A percentile compares a stretch with the other conserved stretches of the same genome.
Conservation (phyloP, 2,113 vertebrate species). For the Cygnus atratus region DNA sequence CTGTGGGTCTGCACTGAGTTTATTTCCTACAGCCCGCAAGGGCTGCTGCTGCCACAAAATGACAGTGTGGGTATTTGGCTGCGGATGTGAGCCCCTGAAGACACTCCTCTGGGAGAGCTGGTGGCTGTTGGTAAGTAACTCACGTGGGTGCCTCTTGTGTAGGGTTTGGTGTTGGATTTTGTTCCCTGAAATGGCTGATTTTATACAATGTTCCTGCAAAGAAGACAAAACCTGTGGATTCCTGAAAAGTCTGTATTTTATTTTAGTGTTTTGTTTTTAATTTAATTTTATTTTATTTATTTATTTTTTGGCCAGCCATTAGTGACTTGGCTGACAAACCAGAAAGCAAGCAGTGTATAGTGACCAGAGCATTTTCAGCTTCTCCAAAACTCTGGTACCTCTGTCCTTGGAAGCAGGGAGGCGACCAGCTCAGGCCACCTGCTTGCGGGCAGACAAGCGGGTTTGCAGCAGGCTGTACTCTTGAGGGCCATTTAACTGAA, state of each 20-base stretch:
- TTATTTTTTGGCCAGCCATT: background rate
- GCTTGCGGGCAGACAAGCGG: background rate
- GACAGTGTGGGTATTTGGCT: background rate
- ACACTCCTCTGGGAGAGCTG: background rate
- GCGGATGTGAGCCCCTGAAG: background rate
- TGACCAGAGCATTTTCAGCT: background rate
- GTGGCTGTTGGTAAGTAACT: slow-evolving; percentile 13
- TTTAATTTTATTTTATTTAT: background rate
- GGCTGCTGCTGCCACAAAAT: background rate
- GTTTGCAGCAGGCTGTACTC: background rate
- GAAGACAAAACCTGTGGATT: background rate
- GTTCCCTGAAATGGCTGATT: background rate
- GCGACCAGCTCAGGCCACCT: background rate
- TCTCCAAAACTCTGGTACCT: slow-evolving; percentile 21
- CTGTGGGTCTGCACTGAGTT: background rate
- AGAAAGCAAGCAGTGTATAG: background rate
- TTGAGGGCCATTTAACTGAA: background rate
- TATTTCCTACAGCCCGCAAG: background rate
- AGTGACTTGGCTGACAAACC: background rate
- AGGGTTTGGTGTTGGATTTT: background rate
- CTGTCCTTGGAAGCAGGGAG: background rate
- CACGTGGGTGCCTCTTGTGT: background rate
- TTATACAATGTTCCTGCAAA: background rate
- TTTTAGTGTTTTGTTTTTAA: background rate
- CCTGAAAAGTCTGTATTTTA: background rate